Percentiles rank a stretch among this genome's conserved stretches.
phyloP scores from a whole-genome alignment of 2,113 vertebrate species.

The Psammodynastes pulverulentus region DNA sequence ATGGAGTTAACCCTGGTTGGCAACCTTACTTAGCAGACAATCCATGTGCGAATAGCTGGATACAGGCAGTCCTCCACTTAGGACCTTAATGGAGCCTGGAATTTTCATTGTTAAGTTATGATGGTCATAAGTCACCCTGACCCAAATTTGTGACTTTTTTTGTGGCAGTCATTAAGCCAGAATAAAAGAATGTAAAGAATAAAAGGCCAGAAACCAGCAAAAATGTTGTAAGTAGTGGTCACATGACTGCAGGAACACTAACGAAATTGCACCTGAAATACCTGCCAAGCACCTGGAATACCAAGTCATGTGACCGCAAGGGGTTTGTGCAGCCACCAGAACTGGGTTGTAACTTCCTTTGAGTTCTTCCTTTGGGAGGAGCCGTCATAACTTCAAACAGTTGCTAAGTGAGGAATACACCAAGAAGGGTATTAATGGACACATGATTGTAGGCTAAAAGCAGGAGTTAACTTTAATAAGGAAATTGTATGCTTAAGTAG shows the following conservation, averaged over 20 bases:
- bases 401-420: background rate
- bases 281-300: background rate
- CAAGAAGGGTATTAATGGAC: background rate
- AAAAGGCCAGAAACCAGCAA: background rate
- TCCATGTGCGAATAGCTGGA: background rate
- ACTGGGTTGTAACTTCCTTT: background rate
- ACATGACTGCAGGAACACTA: background rate
- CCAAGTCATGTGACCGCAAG: background rate
- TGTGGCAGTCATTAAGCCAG: background rate
- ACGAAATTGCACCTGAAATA: background rate
- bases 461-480: background rate
- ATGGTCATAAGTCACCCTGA: background rate
- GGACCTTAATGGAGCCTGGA: background rate
- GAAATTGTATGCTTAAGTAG: background rate
- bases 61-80: background rate
- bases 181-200: background rate
- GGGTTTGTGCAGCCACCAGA: background rate
- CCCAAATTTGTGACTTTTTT: background rate
- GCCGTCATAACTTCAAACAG: background rate
- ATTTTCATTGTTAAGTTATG: background rate
- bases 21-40: background rate
- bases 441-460: background rate
- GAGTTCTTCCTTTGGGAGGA: background rate
- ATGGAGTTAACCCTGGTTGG: background rate
- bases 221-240: background rate